Evolutionary conservation across 2,797 vertebrate genomes (phyloP).

Genomic region (Diplodus puntazzo): DNA sequence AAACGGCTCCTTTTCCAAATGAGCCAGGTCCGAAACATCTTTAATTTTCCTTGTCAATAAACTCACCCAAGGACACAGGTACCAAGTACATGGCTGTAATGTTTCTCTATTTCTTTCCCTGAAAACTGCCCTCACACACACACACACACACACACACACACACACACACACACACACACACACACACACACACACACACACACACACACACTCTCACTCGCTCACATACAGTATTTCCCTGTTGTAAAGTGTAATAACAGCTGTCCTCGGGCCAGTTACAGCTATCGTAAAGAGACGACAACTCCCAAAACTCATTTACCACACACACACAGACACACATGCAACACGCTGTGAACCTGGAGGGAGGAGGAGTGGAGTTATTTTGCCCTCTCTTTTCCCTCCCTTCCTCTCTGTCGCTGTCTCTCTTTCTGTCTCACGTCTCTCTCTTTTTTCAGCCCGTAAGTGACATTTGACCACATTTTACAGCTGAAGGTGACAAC

Average conservation of each 20-base stretch:
- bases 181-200: background rate
- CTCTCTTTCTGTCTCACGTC: conserved; percentile 36
- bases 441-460: conserved; percentile 43
- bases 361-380: conserved; percentile 45
- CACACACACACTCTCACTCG: conserved; percentile 29
- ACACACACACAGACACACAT: conserved; percentile 40
- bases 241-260: conserved; percentile 83
- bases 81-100: conserved; percentile 41
- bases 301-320: conserved; percentile 84
- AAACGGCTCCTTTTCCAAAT: conserved; percentile 40
- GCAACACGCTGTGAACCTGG: conserved; percentile 36
- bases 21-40: conserved; percentile 43
- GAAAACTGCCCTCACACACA: conserved; percentile 26
- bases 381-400: conserved; percentile 41
- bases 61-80: conserved; percentile 53
- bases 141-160: conserved; percentile 32
- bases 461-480: conserved; percentile 77
- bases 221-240: conserved; percentile 72
- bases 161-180: conserved; percentile 13
- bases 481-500: conserved; percentile 75
- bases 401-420: conserved; percentile 8
- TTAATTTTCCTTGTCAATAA: conserved; percentile 55
- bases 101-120: conserved; percentile 40
- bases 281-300: conserved; percentile 82
- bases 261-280: conserved; percentile 82